Base-by-base conservation (phyloP, 2,113 vertebrate genomes). In the Nasalis larvatus region DNA sequence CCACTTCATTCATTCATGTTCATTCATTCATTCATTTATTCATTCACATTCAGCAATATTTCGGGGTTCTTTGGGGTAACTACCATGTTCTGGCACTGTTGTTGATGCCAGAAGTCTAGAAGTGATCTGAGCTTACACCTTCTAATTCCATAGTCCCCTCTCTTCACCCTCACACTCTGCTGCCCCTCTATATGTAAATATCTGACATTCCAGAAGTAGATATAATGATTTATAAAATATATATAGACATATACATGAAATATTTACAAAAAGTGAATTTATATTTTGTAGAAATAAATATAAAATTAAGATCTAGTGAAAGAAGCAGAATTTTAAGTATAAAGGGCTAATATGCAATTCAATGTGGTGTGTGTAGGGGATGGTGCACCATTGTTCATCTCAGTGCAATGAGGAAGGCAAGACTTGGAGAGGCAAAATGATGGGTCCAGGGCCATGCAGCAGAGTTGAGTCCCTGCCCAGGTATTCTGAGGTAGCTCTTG, bases 261-360 rank as follows among this genome's bases (percentile, higher is more conserved):
- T 32, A 13, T 45, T 14, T 52, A 23, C 3, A 13, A 14, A 76
- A 90, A 52, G 32, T 1, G 17, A 11, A 35, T 86, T 56, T 4
- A 3, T 86, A 80, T 84, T 74, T 94, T 78, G 7, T 80, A 8
- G 30, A 92, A 73, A 12, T 56, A 80, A 80, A 73, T 23, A 47
- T 32, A 35, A 40, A 74, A 10, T 40, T 80, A 66, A 81, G 91
- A 74, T 60, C 47, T 18, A 40, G 14, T 37, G 52, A 81, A 78
- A 94, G 27, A 76, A 12, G 54, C 16, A 74, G 16, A 60, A 90
- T 63, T 71, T 86, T 85, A 45, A 71, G 45, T 21, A 25, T 32
- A 37, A 49, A 94, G 86, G 8, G 56, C 6, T 32, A 58, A 49
- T 69, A 9, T 17, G 30, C n/a, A 27, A 66, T 76, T 73, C 56